A percentile compares a stretch with the other conserved stretches of the same genome.
Evolutionary conservation across 2,888 invertebrate genomes (phyloP).

Genomic region (Athalia rosae): DNA sequence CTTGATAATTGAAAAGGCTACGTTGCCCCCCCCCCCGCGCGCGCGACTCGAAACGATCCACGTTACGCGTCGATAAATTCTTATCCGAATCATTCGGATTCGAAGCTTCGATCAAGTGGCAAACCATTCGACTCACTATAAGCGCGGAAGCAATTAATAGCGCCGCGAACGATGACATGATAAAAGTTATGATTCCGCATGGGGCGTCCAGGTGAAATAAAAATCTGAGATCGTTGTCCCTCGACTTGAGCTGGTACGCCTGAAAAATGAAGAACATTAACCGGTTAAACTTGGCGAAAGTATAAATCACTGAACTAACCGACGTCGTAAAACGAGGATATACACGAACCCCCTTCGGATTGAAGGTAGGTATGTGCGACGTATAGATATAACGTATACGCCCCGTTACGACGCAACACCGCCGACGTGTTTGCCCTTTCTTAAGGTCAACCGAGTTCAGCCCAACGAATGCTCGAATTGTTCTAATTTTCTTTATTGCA

Average conservation of each 20-base stretch:
- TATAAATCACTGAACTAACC: slow-evolving; percentile 23
- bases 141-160: slow-evolving; percentile 57
- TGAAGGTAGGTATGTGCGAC: neutral
- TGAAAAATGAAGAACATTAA: slow-evolving; percentile 52
- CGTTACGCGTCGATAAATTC: neutral
- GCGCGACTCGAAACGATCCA: neutral
- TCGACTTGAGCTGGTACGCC: slow-evolving; percentile 63
- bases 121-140: slow-evolving; percentile 55
- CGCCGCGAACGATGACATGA: slow-evolving; percentile 55
- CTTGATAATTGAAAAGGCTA: neutral
- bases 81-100: too few species aligned
- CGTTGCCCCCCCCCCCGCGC: too few species aligned
- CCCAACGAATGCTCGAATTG: too few species aligned
- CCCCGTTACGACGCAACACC: too few species aligned
- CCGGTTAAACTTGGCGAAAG: slow-evolving; percentile 29
- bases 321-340: slow-evolving; percentile 7
- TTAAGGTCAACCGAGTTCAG: too few species aligned
- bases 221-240: slow-evolving; percentile 62
- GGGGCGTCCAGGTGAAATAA: slow-evolving; percentile 59
- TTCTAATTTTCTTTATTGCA: too few species aligned
- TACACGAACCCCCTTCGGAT: slow-evolving; percentile 10
- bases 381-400: too few species aligned
- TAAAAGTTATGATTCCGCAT: slow-evolving; percentile 57
- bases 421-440: too few species aligned
- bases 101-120: neutral